phyloP scores from a whole-genome alignment of 2,113 vertebrate genomes.

The Ginglymostoma cirratum region DNA sequence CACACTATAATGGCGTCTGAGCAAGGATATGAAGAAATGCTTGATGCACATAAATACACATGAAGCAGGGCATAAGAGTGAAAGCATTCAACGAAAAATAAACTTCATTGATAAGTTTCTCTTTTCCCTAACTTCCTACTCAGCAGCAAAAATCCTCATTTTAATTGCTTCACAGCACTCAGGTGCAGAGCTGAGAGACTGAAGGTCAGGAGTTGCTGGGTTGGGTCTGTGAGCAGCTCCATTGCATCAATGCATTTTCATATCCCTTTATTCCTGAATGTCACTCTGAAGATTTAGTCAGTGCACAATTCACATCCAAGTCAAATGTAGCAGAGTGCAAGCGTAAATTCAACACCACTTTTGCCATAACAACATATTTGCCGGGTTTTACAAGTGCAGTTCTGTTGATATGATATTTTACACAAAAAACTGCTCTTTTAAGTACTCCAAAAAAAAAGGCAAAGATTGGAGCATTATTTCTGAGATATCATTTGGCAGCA shows the following conservation, averaged over 20 bases:
- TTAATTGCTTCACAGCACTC: conserved; percentile 22
- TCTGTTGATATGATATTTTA: background rate
- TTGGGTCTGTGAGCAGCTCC: background rate
- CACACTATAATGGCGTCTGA: background rate
- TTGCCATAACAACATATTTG: background rate
- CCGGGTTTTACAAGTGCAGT: background rate
- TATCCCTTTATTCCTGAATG: background rate
- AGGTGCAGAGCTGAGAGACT: background rate
- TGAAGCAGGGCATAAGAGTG: background rate
- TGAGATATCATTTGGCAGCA: background rate
- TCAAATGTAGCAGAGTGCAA: background rate
- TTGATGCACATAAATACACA: background rate
- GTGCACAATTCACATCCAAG: background rate
- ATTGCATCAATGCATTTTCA: background rate
- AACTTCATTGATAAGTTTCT: background rate
- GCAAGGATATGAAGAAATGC: background rate
- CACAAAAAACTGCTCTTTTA: background rate
- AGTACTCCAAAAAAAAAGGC: background rate
- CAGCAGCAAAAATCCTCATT: background rate
- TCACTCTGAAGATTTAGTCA: background rate
- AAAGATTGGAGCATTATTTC: background rate
- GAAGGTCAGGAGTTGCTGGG: background rate
- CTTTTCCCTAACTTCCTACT: background rate
- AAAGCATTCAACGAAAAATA: background rate
- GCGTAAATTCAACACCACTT: background rate